A percentile compares a stretch with the other conserved stretches of the same genome.
These are phyloP conservation scores for Agelas oroides DNA, from an alignment of 37 sponge, comb jelly and placozoan genomes.

Conservation along the genomic window DNA sequence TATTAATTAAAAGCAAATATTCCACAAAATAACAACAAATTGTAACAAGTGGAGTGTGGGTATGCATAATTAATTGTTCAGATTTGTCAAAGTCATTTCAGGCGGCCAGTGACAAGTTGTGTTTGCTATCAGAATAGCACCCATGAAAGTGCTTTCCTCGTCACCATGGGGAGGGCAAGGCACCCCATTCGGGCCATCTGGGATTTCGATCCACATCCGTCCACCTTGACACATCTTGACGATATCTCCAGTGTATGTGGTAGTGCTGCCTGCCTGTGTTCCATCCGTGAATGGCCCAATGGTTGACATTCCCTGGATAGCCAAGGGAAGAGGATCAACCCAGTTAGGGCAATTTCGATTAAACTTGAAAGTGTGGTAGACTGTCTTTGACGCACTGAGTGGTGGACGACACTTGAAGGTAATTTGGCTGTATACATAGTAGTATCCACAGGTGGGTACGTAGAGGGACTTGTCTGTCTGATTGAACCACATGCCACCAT, in stretches of 20 bases:
- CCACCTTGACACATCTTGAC: slow-evolving; percentile 39
- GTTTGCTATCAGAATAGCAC: slow-evolving; percentile 24
- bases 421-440: slow-evolving; percentile 47
- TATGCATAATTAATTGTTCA: too few species aligned
- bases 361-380: slow-evolving; percentile 28
- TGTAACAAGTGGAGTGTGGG: too few species aligned
- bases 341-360: slow-evolving; percentile 11
- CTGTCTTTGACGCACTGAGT: neutral
- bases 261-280: neutral
- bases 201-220: slow-evolving; percentile 40
- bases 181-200: neutral
- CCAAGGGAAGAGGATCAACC: neutral
- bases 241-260: slow-evolving; percentile 35
- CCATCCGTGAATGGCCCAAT: neutral
- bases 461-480: slow-evolving; percentile 44
- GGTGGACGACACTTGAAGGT: slow-evolving; percentile 2
- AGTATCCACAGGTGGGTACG: slow-evolving; percentile 62
- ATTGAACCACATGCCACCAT: slow-evolving; percentile 62
- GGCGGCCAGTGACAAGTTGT: slow-evolving; percentile 51
- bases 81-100: neutral
- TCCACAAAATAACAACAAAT: too few species aligned
- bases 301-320: neutral
- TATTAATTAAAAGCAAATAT: too few species aligned
- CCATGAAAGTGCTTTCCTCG: slow-evolving; percentile 19
- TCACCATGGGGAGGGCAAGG: slow-evolving; percentile 50